phyloP scores from a whole-genome alignment of 1,140 invertebrate genomes.

The Anastrepha obliqua region DNA sequence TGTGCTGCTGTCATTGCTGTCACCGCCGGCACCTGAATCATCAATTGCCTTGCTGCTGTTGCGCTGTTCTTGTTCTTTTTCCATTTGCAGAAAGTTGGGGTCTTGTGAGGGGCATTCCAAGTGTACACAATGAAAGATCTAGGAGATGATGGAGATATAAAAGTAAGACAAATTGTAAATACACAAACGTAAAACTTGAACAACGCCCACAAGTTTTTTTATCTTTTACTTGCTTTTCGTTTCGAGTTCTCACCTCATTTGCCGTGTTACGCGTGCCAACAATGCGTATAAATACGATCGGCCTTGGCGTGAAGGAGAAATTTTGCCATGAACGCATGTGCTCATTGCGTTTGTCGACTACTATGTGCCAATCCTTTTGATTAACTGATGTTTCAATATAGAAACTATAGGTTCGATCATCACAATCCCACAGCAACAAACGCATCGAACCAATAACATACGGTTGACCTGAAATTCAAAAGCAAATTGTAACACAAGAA shows the following conservation, averaged over 20 bases:
- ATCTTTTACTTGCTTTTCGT: not conserved
- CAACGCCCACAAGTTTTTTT: not conserved
- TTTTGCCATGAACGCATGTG: constrained; percentile 90
- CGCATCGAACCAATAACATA: constrained; percentile 94
- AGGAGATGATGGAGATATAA: constrained; percentile 96
- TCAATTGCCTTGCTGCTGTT: not conserved
- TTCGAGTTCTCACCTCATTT: constrained; percentile 84
- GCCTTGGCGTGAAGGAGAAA: constrained; percentile 85
- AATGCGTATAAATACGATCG: constrained; percentile 95
- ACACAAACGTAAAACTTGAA: not conserved
- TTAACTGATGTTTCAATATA: constrained; percentile 97
- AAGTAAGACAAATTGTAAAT: not conserved
- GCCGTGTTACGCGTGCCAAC: constrained; percentile 97
- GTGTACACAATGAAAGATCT: constrained; percentile 98
- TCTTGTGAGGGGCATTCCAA: constrained; percentile 93
- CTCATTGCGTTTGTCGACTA: constrained; percentile 81
- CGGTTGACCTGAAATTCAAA: constrained; percentile 81
- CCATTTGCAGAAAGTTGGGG: constrained; percentile 56
- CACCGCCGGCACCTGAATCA: not conserved
- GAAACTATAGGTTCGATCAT: constrained; percentile 96
- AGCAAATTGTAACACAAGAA: not conserved
- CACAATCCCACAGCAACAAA: constrained; percentile 97
- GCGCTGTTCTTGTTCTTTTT: constrained; percentile 54
- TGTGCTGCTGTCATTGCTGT: constrained; percentile 1
- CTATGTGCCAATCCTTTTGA: constrained; percentile 90